These are phyloP conservation scores for Phaethon lepturus DNA, from an alignment of 2,113 vertebrate species.

Conservation along the genomic window DNA sequence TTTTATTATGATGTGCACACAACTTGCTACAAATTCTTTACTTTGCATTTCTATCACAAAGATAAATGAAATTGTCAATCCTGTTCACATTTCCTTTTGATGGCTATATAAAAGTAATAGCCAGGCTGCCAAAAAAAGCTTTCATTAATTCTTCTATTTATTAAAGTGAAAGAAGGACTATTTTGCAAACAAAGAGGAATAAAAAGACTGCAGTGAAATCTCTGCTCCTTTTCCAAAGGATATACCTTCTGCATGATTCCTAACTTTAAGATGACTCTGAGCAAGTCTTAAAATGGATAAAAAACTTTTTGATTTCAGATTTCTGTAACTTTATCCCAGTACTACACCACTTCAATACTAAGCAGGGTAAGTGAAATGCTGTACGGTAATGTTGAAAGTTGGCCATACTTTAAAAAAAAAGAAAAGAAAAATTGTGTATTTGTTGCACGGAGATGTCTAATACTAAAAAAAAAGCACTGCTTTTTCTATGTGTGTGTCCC, in stretches of 20 bases:
- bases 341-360: not conserved
- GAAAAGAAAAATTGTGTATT: not conserved
- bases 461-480: not conserved
- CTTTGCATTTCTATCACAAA: slow-evolving; percentile 65
- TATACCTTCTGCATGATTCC: not conserved
- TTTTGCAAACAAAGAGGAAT: slow-evolving; percentile 39
- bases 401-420: not conserved
- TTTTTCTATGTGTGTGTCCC: not conserved
- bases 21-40: slow-evolving; percentile 54
- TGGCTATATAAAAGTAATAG: slow-evolving; percentile 45
- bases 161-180: slow-evolving; percentile 41
- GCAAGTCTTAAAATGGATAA: not conserved
- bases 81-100: slow-evolving; percentile 55
- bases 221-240: not conserved
- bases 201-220: slow-evolving; percentile 6
- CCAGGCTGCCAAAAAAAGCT: slow-evolving; percentile 19
- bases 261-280: not conserved
- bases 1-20: slow-evolving; percentile 53
- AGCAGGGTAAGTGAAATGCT: not conserved
- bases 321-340: not conserved
- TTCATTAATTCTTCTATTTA: slow-evolving; percentile 60
- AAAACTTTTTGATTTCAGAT: not conserved
- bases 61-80: slow-evolving; percentile 64
- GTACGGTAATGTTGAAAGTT: not conserved
- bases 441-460: not conserved